A percentile compares a stretch with the other conserved stretches of the same genome.
Conservation (phyloP, 2,113 vertebrate species). For the Saimiri boliviensis region DNA sequence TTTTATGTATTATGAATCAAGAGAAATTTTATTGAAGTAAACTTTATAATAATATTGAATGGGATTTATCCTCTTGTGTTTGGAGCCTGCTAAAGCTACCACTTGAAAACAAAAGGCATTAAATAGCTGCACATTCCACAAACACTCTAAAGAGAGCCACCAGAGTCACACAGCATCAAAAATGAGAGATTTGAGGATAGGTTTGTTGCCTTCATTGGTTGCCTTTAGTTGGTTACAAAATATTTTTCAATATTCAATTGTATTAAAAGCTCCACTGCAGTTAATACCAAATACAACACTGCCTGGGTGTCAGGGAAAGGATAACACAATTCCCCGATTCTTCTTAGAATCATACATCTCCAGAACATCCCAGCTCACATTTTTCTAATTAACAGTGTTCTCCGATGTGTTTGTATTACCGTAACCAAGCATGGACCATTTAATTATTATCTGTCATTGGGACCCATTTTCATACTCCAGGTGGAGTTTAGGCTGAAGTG, state of each 20-base stretch:
- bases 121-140: neutral
- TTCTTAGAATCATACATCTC: neutral
- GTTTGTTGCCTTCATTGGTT: neutral
- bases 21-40: neutral
- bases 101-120: neutral
- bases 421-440: no score
- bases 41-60: neutral
- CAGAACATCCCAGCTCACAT: neutral
- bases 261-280: neutral
- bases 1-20: neutral
- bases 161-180: neutral
- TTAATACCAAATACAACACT: neutral
- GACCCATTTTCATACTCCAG: neutral
- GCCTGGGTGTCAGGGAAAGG: neutral
- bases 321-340: neutral
- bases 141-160: neutral
- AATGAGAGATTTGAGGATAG: neutral
- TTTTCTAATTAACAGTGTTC: neutral
- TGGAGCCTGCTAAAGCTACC: neutral
- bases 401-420: neutral
- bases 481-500: neutral
- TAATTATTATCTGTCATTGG: neutral
- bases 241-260: neutral
- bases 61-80: neutral
- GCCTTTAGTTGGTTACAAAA: no score